phyloP scores from a whole-genome alignment of 2,113 vertebrate genomes.

The Sander vitreus region DNA sequence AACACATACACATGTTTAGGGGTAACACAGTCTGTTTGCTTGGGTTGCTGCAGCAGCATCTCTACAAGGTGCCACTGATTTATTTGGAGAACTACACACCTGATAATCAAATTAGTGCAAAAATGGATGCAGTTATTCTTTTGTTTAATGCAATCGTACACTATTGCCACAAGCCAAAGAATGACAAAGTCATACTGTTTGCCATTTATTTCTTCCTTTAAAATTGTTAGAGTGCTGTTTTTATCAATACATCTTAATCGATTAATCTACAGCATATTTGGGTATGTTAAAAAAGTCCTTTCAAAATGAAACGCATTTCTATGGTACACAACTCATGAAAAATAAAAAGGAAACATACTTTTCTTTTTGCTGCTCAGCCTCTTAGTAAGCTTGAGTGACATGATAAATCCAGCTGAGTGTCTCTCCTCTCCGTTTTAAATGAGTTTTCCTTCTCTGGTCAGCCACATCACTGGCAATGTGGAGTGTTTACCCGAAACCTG shows the following conservation, averaged over 20 bases:
- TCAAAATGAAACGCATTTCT: neutral
- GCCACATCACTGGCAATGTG: slow-evolving; percentile 1
- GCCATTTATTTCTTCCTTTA: neutral
- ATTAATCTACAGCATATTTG: neutral
- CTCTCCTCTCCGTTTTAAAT: slow-evolving; percentile 14
- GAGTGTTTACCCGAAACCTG: slow-evolving; percentile 38
- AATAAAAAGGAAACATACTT: slow-evolving; percentile 58
- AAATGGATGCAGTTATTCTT: neutral
- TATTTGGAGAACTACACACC: neutral
- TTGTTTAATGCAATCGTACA: neutral
- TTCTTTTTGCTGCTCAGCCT: slow-evolving; percentile 73
- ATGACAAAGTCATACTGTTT: neutral
- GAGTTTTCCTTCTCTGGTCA: slow-evolving; percentile 4
- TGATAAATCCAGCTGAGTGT: slow-evolving; percentile 33
- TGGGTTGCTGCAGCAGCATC: neutral
- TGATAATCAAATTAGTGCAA: neutral
- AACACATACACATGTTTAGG: neutral
- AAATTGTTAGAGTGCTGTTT: neutral
- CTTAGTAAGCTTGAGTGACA: slow-evolving; percentile 66
- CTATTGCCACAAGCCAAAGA: neutral
- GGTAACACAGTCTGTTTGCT: neutral
- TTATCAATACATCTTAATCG: neutral
- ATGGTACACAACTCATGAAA: neutral
- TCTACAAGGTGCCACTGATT: neutral
- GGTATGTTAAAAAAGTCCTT: neutral